Conservation (phyloP, 2,888 invertebrate species). For the Yponomeuta sedellus region DNA sequence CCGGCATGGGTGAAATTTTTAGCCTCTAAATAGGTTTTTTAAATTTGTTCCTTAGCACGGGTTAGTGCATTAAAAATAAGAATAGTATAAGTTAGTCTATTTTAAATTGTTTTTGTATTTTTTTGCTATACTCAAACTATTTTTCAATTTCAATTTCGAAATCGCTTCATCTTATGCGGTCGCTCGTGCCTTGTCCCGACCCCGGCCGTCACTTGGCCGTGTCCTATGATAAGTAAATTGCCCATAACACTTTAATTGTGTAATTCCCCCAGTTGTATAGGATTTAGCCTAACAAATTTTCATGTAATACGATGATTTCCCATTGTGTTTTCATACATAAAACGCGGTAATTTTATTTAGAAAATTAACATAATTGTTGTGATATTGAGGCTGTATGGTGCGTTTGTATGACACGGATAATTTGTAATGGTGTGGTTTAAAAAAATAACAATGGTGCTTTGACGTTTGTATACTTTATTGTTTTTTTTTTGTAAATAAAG, state of each 20-base stretch:
- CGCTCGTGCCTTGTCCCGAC: not conserved
- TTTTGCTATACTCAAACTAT: too few relatives aligned
- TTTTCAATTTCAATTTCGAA: not conserved
- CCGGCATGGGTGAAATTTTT: too few relatives aligned
- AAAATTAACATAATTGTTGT: conserved; percentile 11
- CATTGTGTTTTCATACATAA: conserved; percentile 9
- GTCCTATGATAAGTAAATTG: conserved; percentile 54
- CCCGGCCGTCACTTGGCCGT: not conserved
- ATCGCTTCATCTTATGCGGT: not conserved
- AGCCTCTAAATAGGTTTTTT: too few relatives aligned
- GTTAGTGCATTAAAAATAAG: too few relatives aligned
- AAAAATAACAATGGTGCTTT: not conserved
- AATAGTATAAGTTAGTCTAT: too few relatives aligned
- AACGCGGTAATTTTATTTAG: conserved; percentile 2
- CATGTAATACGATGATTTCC: conserved; percentile 14
- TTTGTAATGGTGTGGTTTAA: conserved; percentile 2
- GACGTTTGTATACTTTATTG: not conserved
- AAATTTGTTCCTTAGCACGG: too few relatives aligned
- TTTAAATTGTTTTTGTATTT: too few relatives aligned
- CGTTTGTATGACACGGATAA: conserved; percentile 7
- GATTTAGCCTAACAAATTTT: conserved; percentile 16
- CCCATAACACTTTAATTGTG: conserved; percentile 48
- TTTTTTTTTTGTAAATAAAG: too few relatives aligned
- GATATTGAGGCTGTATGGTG: conserved; percentile 5
- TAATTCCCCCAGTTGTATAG: conserved; percentile 38